These are phyloP conservation scores for Streblospio benedicti DNA, from an alignment of 1,140 invertebrate genomes.

Conservation along the genomic window DNA sequence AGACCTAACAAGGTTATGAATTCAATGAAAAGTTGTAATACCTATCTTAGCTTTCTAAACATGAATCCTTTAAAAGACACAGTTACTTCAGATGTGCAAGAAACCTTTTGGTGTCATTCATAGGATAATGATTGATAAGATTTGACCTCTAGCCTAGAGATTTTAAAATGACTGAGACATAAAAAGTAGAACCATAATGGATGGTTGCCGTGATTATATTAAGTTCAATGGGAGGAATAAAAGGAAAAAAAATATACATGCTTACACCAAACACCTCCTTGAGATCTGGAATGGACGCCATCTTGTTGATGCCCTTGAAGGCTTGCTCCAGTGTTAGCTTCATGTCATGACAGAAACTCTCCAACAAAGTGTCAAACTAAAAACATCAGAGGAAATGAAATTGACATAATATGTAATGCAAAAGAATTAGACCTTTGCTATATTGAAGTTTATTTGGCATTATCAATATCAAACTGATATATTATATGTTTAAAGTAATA, in stretches of 20 bases:
- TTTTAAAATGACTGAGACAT: neutral
- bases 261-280: conserved; percentile 38
- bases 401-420: neutral
- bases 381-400: conserved; percentile 2
- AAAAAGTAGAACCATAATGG: too few species aligned
- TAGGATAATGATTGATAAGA: conserved; percentile 5
- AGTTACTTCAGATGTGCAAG: neutral
- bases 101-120: conserved; percentile 14
- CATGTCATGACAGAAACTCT: conserved; percentile 34
- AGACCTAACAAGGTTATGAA: neutral
- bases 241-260: neutral
- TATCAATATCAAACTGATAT: conserved; percentile 1
- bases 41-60: neutral
- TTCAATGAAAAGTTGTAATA: neutral
- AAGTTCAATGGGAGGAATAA: neutral
- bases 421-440: conserved; percentile 3
- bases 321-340: conserved; percentile 35
- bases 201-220: too few species aligned
- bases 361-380: conserved; percentile 34
- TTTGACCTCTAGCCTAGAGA: neutral
- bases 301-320: conserved; percentile 32
- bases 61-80: neutral
- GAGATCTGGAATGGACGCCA: conserved; percentile 35
- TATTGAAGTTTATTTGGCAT: neutral
- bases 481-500: too few species aligned